phyloP scores from a whole-genome alignment of 2,888 invertebrate species.

The Monopis laevigella region DNA sequence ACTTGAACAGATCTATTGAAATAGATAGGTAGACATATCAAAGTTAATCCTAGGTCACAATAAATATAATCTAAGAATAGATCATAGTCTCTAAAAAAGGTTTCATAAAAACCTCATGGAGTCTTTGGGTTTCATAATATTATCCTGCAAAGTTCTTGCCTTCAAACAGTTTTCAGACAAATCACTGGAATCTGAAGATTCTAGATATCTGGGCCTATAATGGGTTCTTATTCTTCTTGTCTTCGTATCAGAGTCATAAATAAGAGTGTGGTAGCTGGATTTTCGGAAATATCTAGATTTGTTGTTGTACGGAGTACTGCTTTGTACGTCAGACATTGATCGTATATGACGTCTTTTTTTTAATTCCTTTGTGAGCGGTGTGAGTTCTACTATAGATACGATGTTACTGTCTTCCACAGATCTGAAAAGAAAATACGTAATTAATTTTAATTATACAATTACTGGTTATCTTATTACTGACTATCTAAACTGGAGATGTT shows the following conservation, averaged over 20 bases:
- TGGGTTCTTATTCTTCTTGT: conserved; percentile 38
- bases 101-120: conserved; percentile 56
- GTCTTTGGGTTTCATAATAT: conserved; percentile 52
- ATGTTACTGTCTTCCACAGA: conserved; percentile 43
- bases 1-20: too few species aligned
- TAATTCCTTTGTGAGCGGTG: conserved; percentile 48
- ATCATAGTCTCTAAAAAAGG: too few species aligned
- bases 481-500: too few species aligned
- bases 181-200: conserved; percentile 55
- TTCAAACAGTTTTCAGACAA: conserved; percentile 31
- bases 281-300: conserved; percentile 41
- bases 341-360: conserved; percentile 51
- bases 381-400: conserved; percentile 29
- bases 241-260: conserved; percentile 54
- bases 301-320: conserved; percentile 47
- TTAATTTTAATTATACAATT: neutral
- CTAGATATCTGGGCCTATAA: conserved; percentile 29
- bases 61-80: too few species aligned
- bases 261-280: conserved; percentile 40
- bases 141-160: conserved; percentile 38
- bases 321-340: conserved; percentile 60
- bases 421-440: conserved; percentile 23
- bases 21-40: too few species aligned
- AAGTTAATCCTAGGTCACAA: too few species aligned
- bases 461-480: neutral